phyloP scores from a whole-genome alignment of 2,797 vertebrate species.

The Gobio occitaniae region DNA sequence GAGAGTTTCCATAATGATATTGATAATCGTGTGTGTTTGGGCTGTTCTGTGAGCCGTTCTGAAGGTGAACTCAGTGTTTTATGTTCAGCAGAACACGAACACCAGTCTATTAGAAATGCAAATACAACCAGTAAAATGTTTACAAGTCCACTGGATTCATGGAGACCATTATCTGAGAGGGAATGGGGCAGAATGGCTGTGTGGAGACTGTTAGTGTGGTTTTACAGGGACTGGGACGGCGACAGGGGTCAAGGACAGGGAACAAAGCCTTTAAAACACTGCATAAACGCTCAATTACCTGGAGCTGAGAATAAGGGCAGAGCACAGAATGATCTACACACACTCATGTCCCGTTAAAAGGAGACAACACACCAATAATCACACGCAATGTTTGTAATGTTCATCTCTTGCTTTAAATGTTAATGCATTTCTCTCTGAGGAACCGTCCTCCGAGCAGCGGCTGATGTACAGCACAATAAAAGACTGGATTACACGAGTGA shows the following conservation, averaged over 20 bases:
- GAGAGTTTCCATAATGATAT: not conserved
- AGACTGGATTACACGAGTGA: not conserved
- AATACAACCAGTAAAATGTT: slow-evolving; percentile 2
- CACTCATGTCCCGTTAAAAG: not conserved
- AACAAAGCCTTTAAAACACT: not conserved
- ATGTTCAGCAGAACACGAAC: not conserved
- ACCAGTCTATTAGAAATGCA: not conserved
- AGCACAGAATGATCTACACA: not conserved
- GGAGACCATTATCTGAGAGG: not conserved
- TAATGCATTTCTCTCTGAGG: not conserved
- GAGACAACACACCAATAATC: not conserved
- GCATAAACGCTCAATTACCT: not conserved
- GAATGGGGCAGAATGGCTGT: slow-evolving; percentile 7
- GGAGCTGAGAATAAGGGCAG: not conserved
- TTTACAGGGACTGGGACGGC: slow-evolving; percentile 13
- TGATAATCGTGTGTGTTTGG: not conserved
- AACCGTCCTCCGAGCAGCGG: not conserved
- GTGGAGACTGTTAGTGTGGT: slow-evolving; percentile 7
- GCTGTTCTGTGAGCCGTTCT: not conserved
- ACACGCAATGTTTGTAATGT: not conserved
- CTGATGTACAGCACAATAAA: not conserved
- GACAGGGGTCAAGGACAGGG: slow-evolving; percentile 7
- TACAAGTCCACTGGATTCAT: slow-evolving; percentile 10
- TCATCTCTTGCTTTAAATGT: not conserved
- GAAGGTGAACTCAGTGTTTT: not conserved